These are phyloP conservation scores for Bubo bubo DNA, from an alignment of 2,113 vertebrate genomes.

Conservation along the genomic window DNA sequence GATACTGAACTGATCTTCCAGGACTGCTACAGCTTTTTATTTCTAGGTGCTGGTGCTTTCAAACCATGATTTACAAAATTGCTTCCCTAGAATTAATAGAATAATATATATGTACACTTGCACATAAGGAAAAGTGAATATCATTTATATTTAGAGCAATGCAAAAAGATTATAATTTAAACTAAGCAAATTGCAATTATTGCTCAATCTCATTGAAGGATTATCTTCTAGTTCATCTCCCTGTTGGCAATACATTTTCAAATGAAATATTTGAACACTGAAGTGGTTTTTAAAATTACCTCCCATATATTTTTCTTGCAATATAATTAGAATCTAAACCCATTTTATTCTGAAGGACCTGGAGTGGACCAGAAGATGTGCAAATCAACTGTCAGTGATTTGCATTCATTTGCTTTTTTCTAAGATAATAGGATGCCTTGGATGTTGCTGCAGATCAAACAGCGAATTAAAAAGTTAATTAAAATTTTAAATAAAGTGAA, in stretches of 20 bases:
- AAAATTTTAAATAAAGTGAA: conserved; percentile 38
- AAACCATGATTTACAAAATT: conserved; percentile 19
- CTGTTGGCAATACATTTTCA: conserved; percentile 63
- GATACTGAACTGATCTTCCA: not conserved
- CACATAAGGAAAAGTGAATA: conserved; percentile 31
- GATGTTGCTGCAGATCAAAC: conserved; percentile 47
- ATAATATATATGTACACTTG: conserved; percentile 34
- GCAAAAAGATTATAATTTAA: conserved; percentile 61
- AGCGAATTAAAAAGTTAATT: conserved; percentile 60
- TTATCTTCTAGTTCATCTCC: conserved; percentile 68
- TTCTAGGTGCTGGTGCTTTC: not conserved
- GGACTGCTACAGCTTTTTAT: not conserved
- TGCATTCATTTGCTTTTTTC: conserved; percentile 37
- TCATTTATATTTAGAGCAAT: conserved; percentile 53
- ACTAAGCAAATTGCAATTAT: conserved; percentile 67
- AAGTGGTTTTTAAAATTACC: conserved; percentile 63
- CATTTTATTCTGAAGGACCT: conserved; percentile 65
- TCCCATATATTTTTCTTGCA: conserved; percentile 48
- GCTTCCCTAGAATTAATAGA: conserved; percentile 46
- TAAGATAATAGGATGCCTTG: conserved; percentile 50
- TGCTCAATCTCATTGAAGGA: conserved; percentile 58
- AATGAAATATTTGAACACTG: conserved; percentile 65
- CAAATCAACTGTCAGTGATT: conserved; percentile 50
- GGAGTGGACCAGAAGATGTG: conserved; percentile 49
- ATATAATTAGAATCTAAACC: conserved; percentile 59